A percentile compares a stretch with the other conserved stretches of the same genome.
Evolutionary conservation across 1,140 invertebrate species (phyloP).

Genomic region (Mamestra configurata): DNA sequence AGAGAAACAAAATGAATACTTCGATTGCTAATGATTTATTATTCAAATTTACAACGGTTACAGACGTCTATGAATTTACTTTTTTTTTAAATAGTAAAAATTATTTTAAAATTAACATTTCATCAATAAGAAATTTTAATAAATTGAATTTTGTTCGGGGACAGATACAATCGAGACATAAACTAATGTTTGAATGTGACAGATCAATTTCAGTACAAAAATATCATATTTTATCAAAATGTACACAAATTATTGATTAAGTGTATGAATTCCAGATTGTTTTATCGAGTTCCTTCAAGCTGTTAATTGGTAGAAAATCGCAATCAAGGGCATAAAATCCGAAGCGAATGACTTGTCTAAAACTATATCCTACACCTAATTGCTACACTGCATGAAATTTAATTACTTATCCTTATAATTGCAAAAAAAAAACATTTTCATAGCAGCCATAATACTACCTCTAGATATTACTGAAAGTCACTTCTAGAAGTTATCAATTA

Average conservation of each 20-base stretch:
- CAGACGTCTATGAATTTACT: conserved; percentile 23
- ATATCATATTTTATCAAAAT: conserved; percentile 31
- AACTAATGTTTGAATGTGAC: neutral
- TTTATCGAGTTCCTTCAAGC: conserved; percentile 33
- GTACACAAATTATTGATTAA: conserved; percentile 42
- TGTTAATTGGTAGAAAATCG: conserved; percentile 17
- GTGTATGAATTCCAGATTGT: conserved; percentile 4
- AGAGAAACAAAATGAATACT: conserved; percentile 11
- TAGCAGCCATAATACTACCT: conserved; percentile 37
- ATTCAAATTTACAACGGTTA: conserved; percentile 41
- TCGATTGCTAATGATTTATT: conserved; percentile 44
- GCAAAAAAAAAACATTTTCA: conserved; percentile 21
- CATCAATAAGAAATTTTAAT: neutral
- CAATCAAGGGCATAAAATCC: conserved; percentile 47
- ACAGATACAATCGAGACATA: conserved; percentile 20
- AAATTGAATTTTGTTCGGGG: conserved; percentile 23
- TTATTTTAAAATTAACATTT: conserved; percentile 24
- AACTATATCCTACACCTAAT: conserved; percentile 19
- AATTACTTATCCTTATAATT: conserved; percentile 34
- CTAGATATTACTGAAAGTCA: conserved; percentile 11
- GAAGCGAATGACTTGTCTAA: conserved; percentile 53
- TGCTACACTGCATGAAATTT: conserved; percentile 3
- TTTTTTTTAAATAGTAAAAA: neutral
- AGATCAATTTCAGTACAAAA: conserved; percentile 23
- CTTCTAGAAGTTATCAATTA: neutral